Evolutionary conservation across 2,797 vertebrate genomes (phyloP).

Genomic region (Orientallactaga sibirica): DNA sequence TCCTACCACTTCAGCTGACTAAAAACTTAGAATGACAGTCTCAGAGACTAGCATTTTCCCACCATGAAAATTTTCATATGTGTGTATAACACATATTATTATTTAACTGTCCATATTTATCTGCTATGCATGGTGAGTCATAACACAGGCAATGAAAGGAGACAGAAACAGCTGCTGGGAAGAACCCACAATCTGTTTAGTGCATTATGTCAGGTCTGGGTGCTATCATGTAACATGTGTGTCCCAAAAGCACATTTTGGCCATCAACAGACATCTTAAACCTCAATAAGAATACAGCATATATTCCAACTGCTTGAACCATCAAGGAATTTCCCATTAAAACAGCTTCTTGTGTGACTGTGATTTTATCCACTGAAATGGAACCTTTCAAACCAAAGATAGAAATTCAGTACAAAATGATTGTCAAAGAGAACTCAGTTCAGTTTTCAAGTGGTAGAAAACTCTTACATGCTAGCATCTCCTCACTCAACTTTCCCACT

Average conservation of each 20-base stretch:
- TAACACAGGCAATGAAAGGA: constrained; percentile 66
- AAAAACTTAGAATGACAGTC: neutral
- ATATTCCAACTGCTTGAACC: constrained; percentile 84
- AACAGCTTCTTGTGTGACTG: constrained; percentile 84
- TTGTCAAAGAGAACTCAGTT: neutral
- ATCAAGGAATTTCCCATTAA: constrained; percentile 84
- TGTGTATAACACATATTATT: neutral
- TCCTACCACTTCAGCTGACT: constrained; percentile 56
- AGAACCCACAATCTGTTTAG: constrained; percentile 59
- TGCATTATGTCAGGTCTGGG: constrained; percentile 62
- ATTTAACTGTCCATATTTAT: constrained; percentile 68
- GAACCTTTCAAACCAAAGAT: constrained; percentile 35
- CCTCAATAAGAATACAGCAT: constrained; percentile 81
- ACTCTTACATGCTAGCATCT: neutral
- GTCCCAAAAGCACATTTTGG: constrained; percentile 81
- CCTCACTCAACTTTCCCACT: neutral
- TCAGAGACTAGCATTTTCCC: constrained; percentile 60
- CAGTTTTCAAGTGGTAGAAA: constrained; percentile 15
- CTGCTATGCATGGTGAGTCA: constrained; percentile 67
- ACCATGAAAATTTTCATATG: constrained; percentile 57
- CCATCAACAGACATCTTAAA: constrained; percentile 82
- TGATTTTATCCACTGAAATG: constrained; percentile 76
- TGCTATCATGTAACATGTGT: constrained; percentile 73
- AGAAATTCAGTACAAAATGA: constrained; percentile 56
- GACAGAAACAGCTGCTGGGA: constrained; percentile 79